These are phyloP conservation scores for Acrossocheilus wenchowensis DNA, from an alignment of 2,797 vertebrate genomes.

Conservation along the genomic window DNA sequence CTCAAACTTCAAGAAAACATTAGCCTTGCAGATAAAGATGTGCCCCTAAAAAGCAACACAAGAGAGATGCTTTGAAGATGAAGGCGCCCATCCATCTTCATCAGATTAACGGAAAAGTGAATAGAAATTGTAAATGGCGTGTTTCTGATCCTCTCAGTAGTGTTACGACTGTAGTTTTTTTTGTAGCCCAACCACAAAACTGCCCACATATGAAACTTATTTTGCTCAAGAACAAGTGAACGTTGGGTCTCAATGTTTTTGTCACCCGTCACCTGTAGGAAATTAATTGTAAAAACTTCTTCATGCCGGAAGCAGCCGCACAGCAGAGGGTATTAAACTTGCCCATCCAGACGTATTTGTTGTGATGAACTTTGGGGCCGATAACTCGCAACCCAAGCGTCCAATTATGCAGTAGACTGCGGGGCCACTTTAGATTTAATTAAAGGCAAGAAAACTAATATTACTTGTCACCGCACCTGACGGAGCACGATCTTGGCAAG, in stretches of 20 bases:
- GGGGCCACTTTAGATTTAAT: conserved; percentile 60
- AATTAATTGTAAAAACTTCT: conserved; percentile 4
- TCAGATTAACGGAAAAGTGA: conserved; percentile 13
- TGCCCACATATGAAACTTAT: background rate
- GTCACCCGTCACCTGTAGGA: background rate
- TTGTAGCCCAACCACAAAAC: background rate
- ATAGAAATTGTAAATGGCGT: background rate
- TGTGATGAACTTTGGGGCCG: conserved; percentile 39
- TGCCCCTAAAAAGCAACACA: conserved; percentile 21
- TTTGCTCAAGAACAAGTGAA: background rate
- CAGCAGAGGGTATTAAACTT: conserved; percentile 14
- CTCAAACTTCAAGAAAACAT: conserved; percentile 28
- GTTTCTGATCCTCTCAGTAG: background rate
- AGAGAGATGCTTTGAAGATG: conserved; percentile 10
- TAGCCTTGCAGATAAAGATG: conserved; percentile 46
- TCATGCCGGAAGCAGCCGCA: background rate
- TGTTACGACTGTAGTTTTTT: background rate
- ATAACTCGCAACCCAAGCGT: conserved; percentile 44
- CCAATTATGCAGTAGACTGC: conserved; percentile 57
- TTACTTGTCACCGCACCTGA: conserved; percentile 54
- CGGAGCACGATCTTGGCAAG: background rate
- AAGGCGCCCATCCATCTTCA: conserved; percentile 10
- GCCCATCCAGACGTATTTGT: conserved; percentile 21
- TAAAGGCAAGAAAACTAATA: conserved; percentile 55
- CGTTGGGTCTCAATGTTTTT: background rate